Evolutionary conservation across 2,113 vertebrate genomes (phyloP).

Genomic region (Vanacampus margaritifer): DNA sequence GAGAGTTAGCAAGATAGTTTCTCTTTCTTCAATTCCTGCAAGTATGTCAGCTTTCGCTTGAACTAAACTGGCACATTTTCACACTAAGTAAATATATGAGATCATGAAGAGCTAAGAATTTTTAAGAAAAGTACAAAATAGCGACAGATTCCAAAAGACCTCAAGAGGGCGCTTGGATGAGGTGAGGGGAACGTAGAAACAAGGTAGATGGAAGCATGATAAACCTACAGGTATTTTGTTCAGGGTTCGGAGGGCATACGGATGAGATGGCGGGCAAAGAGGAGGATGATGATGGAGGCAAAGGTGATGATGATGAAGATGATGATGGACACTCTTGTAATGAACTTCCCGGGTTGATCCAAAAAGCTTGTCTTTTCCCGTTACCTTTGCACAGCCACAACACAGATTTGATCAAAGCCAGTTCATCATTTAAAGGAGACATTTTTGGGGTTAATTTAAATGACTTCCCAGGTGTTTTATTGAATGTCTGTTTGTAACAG

Average conservation of each 20-base stretch:
- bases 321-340: conserved; percentile 46
- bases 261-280: conserved; percentile 58
- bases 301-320: conserved; percentile 46
- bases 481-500: background rate
- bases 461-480: background rate
- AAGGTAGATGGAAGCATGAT: background rate
- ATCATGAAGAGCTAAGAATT: no score
- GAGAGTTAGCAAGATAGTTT: background rate
- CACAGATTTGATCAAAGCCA: background rate
- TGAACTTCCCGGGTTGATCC: conserved; percentile 86
- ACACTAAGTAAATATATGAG: no score
- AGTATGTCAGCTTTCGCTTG: no score
- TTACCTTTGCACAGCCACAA: conserved; percentile 81
- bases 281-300: conserved; percentile 46
- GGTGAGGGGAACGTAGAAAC: background rate
- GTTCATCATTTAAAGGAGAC: background rate
- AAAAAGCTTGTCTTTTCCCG: conserved; percentile 80
- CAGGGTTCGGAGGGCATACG: conserved; percentile 76
- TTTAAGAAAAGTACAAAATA: background rate
- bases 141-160: background rate
- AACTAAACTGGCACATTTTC: no score
- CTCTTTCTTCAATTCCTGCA: no score
- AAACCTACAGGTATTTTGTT: conserved; percentile 28
- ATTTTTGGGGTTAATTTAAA: background rate
- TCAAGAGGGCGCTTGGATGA: background rate